Percentiles rank a stretch among this genome's conserved stretches.
These are phyloP conservation scores for Thyatira batis DNA, from an alignment of 2,888 invertebrate genomes.

Conservation along the genomic window DNA sequence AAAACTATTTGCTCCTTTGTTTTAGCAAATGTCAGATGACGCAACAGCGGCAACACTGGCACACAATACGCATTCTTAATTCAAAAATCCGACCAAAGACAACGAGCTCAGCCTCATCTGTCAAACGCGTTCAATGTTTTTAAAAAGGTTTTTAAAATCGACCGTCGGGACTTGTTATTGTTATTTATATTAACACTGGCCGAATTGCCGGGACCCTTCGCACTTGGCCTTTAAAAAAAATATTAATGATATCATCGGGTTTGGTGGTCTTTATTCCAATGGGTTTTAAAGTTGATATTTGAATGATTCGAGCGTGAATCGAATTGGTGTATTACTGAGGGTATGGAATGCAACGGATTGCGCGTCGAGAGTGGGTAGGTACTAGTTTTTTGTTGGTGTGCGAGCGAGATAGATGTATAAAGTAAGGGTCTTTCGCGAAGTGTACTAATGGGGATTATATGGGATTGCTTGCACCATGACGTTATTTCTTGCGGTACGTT, in stretches of 20 bases:
- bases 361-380: constrained; percentile 69
- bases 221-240: constrained; percentile 63
- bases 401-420: constrained; percentile 52
- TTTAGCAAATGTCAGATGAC: constrained; percentile 8
- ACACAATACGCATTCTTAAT: constrained; percentile 24
- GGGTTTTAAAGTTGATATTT: constrained; percentile 37
- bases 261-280: constrained; percentile 42
- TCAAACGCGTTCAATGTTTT: constrained; percentile 73
- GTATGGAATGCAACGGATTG: constrained; percentile 77
- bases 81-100: constrained; percentile 46
- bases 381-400: constrained; percentile 75
- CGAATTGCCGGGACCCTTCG: constrained; percentile 74
- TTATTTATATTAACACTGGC: constrained; percentile 76
- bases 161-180: constrained; percentile 70
- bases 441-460: constrained; percentile 76
- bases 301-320: constrained; percentile 19
- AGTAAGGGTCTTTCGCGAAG: constrained; percentile 69
- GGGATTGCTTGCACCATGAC: constrained; percentile 59
- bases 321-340: constrained; percentile 52
- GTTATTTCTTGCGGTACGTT: constrained; percentile 49
- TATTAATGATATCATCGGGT: constrained; percentile 27
- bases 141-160: constrained; percentile 64
- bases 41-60: constrained; percentile 8
- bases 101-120: constrained; percentile 61
- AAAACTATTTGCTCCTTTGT: constrained; percentile 2